phyloP scores from a whole-genome alignment of 2,888 invertebrate species.

The Cephus pulcher region DNA sequence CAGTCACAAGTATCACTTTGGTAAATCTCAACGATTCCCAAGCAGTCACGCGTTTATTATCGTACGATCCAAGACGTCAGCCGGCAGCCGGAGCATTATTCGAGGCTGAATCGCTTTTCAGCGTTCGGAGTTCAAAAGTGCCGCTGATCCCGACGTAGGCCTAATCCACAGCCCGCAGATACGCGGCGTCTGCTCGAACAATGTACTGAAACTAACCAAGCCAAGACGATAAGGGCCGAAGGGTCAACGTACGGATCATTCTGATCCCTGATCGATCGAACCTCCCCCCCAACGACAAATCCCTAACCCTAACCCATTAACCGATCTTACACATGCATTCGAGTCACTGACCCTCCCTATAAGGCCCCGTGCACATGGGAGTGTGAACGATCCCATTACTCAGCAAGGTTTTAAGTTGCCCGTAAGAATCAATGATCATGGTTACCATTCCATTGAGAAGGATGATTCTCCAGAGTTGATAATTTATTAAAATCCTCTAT shows the following conservation, averaged over 20 bases:
- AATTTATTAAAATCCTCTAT: not conserved
- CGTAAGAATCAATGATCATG: constrained; percentile 1
- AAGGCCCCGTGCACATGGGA: not conserved
- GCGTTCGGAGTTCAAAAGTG: not conserved
- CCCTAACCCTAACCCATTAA: constrained; percentile 4
- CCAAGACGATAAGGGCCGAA: not conserved
- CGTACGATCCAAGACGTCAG: not conserved
- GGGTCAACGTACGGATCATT: constrained; percentile 4
- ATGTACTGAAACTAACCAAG: not conserved
- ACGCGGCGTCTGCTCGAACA: not conserved
- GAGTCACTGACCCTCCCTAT: not conserved
- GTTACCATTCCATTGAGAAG: not conserved
- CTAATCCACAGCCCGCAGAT: constrained; percentile 4
- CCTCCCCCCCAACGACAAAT: not conserved
- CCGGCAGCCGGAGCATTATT: not conserved
- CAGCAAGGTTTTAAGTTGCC: not conserved
- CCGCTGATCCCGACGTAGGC: not conserved
- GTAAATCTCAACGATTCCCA: not conserved
- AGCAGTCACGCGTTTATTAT: not conserved
- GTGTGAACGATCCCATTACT: constrained; percentile 12
- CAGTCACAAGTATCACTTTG: not conserved
- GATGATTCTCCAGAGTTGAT: not conserved
- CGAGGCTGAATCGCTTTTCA: not conserved
- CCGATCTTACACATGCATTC: not conserved
- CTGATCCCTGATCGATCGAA: not conserved